Evolutionary conservation across 2,797 vertebrate species (phyloP).

Genomic region (Gobionotothen gibberifrons): DNA sequence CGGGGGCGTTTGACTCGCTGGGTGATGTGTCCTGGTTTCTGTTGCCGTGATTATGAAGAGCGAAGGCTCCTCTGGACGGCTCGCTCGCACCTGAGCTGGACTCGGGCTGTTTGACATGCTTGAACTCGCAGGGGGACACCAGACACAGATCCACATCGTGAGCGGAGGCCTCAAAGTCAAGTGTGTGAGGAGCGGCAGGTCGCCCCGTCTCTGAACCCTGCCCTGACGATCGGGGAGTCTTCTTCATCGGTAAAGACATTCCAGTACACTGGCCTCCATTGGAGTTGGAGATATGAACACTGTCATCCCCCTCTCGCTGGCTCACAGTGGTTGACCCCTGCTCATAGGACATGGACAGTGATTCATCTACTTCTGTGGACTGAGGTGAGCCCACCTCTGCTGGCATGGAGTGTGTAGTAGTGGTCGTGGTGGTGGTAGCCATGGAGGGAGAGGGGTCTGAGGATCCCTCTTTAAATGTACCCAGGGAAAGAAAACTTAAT

Average conservation of each 20-base stretch:
- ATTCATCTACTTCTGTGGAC: constrained; percentile 97
- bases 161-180: constrained; percentile 81
- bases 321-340: constrained; percentile 88
- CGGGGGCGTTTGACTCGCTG: constrained; percentile 89
- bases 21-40: constrained; percentile 84
- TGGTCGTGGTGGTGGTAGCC: constrained; percentile 78
- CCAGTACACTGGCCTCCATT: constrained; percentile 78
- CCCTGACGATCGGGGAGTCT: constrained; percentile 78
- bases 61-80: constrained; percentile 83
- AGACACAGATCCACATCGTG: constrained; percentile 95
- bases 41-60: constrained; percentile 62
- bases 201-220: constrained; percentile 76
- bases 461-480: constrained; percentile 87
- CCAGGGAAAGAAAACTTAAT: constrained; percentile 87
- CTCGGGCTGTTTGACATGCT: constrained; percentile 88
- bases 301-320: constrained; percentile 85
- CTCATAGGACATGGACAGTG: constrained; percentile 95
- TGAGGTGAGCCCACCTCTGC: constrained; percentile 96
- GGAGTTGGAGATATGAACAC: constrained; percentile 65
- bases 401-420: constrained; percentile 90
- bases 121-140: constrained; percentile 96
- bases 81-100: constrained; percentile 84
- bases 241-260: constrained; percentile 86
- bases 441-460: constrained; percentile 90
- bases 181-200: constrained; percentile 65